These are phyloP conservation scores for Protobothrops flavoviridis DNA, from an alignment of 2,113 vertebrate genomes.

Conservation along the genomic window DNA sequence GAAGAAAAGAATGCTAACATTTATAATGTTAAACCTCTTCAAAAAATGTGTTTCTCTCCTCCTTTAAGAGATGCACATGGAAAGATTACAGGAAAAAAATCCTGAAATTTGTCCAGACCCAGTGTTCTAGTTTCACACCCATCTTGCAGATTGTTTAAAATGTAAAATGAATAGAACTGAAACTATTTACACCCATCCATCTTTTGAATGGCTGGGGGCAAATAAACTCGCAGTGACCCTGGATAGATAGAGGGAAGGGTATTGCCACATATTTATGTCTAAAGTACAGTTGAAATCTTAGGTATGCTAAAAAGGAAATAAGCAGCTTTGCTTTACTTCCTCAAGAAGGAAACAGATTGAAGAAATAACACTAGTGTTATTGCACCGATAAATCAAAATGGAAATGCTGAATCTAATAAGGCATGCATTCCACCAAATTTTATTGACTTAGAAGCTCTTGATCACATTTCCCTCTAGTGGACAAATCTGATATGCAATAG, in stretches of 20 bases:
- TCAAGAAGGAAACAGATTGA: background rate
- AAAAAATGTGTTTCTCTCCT: background rate
- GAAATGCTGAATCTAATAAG: background rate
- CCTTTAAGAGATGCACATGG: background rate
- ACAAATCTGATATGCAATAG: background rate
- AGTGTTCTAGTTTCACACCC: background rate
- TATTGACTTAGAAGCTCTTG: background rate
- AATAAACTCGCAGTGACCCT: background rate
- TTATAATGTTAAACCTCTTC: background rate
- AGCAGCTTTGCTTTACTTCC: background rate
- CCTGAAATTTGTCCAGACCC: background rate
- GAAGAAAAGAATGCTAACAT: background rate
- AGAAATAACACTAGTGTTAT: background rate
- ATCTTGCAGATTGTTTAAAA: background rate
- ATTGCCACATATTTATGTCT: accelerated
- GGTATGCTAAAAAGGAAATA: background rate
- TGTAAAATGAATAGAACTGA: slow-evolving; percentile 2
- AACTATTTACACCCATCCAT: background rate
- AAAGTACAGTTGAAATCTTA: background rate
- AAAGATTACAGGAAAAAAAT: background rate
- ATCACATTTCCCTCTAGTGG: slow-evolving; percentile 56
- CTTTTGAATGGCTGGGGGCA: background rate
- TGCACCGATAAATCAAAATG: background rate
- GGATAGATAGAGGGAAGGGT: background rate
- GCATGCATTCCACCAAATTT: background rate